Evolutionary conservation across 2,797 vertebrate species (phyloP), one percentile per base, ranked within the genome.

Genomic region (Myoxocephalus aenaeus): DNA sequence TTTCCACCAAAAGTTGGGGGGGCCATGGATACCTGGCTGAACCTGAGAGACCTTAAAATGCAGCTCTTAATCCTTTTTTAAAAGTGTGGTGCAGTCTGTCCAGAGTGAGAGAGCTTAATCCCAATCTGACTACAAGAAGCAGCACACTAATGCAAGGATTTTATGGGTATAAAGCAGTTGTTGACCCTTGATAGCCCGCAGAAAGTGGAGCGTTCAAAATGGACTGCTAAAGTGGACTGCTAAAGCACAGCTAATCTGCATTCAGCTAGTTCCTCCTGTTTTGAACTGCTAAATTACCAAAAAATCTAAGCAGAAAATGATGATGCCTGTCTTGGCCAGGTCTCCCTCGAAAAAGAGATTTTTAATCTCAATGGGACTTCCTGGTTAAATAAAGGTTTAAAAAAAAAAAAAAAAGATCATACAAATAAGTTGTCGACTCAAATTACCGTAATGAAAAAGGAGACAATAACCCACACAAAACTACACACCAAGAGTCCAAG

Each of bases 1-100:
- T 62, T 73, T 79, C 73, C 42, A 56, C 22, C 48, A 1, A 66
- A 61, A 66, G 10, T 7, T 42, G 83, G 70, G 75, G 70, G 75
- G 81, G 79, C n/a, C 64, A 44, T 3, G 10, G 56, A 64, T 51
- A 51, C 27, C 22, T 61, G 76, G 15, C 44, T 46, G 44, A 72
- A 75, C 56, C 75, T 57, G 13, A 63, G 54, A 56, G 17, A 68
- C 32, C 61, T 79, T 34, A 25, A 50, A 54, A 29, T 64, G n/a
- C 46, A 18, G 56, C 57, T 44, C 15, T 32, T 3, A 8, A 5
- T 61, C 36, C 11, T 34, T 29, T 62, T 25, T 40, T 65, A 65
- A 27, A n/a, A 18, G 20, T 36, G 11, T 51, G 38, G 27, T 32
- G 18, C 17, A 61, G 27, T 42, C 50, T 32, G n/a, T 64, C 8